Conservation (phyloP, 2,797 vertebrate genomes). For the Distichodus sexfasciatus region DNA sequence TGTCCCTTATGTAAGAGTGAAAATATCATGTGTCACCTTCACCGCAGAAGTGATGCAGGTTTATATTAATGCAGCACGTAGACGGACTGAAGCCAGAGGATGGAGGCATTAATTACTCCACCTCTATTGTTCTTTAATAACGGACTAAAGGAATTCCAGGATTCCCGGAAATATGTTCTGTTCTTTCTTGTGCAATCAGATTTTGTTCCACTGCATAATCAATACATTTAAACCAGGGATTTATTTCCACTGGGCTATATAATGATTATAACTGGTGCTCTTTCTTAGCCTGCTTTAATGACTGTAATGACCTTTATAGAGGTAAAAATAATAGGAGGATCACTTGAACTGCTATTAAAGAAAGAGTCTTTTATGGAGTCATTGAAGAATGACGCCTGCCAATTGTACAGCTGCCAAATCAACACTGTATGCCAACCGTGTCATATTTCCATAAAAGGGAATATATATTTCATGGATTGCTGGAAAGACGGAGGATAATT, state of each 20-base stretch:
- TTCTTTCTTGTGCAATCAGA: constrained; percentile 49
- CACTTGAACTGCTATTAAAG: neutral
- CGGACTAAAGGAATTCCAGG: constrained; percentile 44
- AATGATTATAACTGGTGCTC: constrained; percentile 5
- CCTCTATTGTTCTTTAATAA: constrained; percentile 53
- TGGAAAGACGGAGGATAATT: constrained; percentile 56
- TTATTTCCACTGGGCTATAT: constrained; percentile 7
- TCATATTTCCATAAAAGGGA: neutral
- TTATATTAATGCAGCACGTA: constrained; percentile 43
- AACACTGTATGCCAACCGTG: too few relatives aligned
- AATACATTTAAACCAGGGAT: constrained; percentile 54
- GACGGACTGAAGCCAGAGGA: constrained; percentile 41
- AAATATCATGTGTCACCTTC: constrained; percentile 45
- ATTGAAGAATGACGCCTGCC: too few relatives aligned
- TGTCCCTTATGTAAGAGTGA: constrained; percentile 55
- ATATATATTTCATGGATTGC: constrained; percentile 52
- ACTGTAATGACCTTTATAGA: constrained; percentile 11
- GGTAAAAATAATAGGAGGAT: neutral
- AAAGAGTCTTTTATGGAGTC: neutral
- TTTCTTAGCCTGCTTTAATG: constrained; percentile 13
- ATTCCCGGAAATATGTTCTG: constrained; percentile 48
- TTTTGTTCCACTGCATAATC: constrained; percentile 53
- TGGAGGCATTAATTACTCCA: constrained; percentile 53
- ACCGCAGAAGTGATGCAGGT: constrained; percentile 42
- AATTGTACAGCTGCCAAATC: too few relatives aligned